phyloP scores from a whole-genome alignment of 2,888 invertebrate species.

The Drosophila diplacantha region DNA sequence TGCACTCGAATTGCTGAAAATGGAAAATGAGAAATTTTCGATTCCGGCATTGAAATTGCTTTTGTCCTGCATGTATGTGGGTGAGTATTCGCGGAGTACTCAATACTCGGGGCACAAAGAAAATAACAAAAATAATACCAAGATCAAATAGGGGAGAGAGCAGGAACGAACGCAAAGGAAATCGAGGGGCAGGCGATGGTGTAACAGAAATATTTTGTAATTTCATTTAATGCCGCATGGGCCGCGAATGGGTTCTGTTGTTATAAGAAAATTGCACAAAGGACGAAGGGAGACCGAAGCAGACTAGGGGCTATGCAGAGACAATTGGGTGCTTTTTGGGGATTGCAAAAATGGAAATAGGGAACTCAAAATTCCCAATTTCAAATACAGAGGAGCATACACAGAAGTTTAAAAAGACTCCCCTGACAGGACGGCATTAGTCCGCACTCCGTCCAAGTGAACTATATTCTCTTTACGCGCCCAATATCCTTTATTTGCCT shows the following conservation, averaged over 20 bases:
- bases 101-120: slow-evolving; percentile 39
- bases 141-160: slow-evolving; percentile 21
- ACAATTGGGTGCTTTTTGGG: slow-evolving; percentile 17
- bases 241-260: slow-evolving; percentile 35
- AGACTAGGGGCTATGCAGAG: slow-evolving; percentile 4
- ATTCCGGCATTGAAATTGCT: slow-evolving; percentile 86
- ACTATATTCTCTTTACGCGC: slow-evolving; percentile 23
- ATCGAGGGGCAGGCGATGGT: slow-evolving; percentile 12
- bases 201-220: slow-evolving; percentile 51
- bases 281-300: not conserved
- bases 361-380: slow-evolving; percentile 18
- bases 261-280: slow-evolving; percentile 30
- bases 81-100: slow-evolving; percentile 77
- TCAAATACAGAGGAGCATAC: slow-evolving; percentile 1
- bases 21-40: slow-evolving; percentile 83
- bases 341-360: slow-evolving; percentile 12
- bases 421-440: slow-evolving; percentile 18
- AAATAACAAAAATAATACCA: slow-evolving; percentile 32
- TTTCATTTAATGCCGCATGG: slow-evolving; percentile 54
- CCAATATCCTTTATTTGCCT: slow-evolving; percentile 31
- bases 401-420: slow-evolving; percentile 13
- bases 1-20: slow-evolving; percentile 83
- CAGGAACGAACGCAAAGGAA: not conserved
- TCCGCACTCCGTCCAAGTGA: slow-evolving; percentile 9
- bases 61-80: slow-evolving; percentile 88